Conservation (phyloP, 2,888 invertebrate genomes). For the Caenorhabditis imperialis region DNA sequence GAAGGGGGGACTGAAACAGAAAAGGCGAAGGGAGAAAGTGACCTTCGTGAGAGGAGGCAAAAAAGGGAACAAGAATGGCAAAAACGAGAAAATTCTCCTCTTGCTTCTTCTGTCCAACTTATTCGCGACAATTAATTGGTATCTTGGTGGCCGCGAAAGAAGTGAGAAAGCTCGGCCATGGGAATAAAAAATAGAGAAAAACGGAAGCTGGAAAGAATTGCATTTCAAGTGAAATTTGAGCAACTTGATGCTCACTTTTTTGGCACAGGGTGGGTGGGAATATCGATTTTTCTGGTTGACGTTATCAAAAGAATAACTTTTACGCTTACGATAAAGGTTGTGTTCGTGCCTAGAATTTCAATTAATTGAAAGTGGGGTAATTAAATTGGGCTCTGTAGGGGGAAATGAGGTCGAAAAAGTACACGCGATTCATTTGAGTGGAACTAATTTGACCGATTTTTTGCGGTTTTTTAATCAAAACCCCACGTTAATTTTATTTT, state of each 20-base stretch:
- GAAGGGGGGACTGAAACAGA: not conserved
- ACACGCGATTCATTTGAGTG: not conserved
- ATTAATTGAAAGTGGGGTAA: too few species aligned
- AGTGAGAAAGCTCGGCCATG: not conserved
- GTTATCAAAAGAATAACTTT: slow-evolving; percentile 10
- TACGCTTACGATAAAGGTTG: too few species aligned
- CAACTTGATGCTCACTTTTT: slow-evolving; percentile 5
- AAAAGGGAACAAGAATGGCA: slow-evolving; percentile 8
- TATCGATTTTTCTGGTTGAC: too few species aligned
- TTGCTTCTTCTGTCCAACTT: slow-evolving; percentile 4
- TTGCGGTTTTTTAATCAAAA: too few species aligned
- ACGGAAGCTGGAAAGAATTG: slow-evolving; percentile 10
- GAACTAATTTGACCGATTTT: not conserved
- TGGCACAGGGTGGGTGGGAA: too few species aligned
- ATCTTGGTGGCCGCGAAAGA: slow-evolving; percentile 6
- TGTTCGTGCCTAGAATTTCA: too few species aligned
- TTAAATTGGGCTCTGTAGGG: too few species aligned
- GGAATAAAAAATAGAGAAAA: not conserved
- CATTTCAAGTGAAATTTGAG: slow-evolving; percentile 11
- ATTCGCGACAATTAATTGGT: slow-evolving; percentile 26
- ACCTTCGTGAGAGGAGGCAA: slow-evolving; percentile 29
- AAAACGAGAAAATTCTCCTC: slow-evolving; percentile 11
- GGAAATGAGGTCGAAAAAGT: not conserved
- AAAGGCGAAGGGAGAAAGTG: not conserved
- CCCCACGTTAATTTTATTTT: too few species aligned